Evolutionary conservation across 1,140 invertebrate genomes (phyloP), one percentile per base, ranked within the genome.

Genomic region (Coptotermes formosanus): DNA sequence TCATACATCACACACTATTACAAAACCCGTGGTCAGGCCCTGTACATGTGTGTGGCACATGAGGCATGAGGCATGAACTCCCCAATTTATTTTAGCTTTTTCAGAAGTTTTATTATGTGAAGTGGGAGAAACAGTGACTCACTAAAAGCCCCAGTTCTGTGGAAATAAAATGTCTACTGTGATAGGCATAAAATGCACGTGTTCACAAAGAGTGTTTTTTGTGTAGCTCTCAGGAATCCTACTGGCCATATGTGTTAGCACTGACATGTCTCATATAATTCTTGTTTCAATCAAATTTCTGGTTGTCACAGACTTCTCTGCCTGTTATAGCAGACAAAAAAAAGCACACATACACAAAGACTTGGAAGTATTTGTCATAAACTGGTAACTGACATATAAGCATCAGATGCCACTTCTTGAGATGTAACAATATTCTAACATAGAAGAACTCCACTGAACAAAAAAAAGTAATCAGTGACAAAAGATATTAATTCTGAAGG

Each of bases 81-180:
- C 64, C 14, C 64, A 75, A 2, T n/a, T 30, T 2, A 75, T 30
- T 75, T 30, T 30, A 75, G 25, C n/a, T 25, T 75, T 75, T n/a
- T 75, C 64, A 75, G 25, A 75, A 30, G 25, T 75, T 75, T 75
- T 75, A 75, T n/a, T 75, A 30, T 75, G 64, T 75, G 64, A 75
- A 75, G 25, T 75, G 25, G 64, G 7, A 75, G 30, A 75, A 9
- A 75, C 8, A 75, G n/a, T 75, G 25, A 30, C 64, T n/a, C 64
- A 75, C 64, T 75, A 30, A 75, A 30, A 30, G 0, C 2, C 30
- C 64, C 9, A 16, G 2, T 55, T 25, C 4, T 75, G 64, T 30
- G 64, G 14, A 75, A 75, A 25, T 30, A 2, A 75, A 30, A 75
- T 75, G 6, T 75, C n/a, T 75, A 6, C 11, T 75, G 0, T 55